These are phyloP conservation scores for Hyalella azteca DNA, from an alignment of 2,888 invertebrate genomes.

Conservation along the genomic window DNA sequence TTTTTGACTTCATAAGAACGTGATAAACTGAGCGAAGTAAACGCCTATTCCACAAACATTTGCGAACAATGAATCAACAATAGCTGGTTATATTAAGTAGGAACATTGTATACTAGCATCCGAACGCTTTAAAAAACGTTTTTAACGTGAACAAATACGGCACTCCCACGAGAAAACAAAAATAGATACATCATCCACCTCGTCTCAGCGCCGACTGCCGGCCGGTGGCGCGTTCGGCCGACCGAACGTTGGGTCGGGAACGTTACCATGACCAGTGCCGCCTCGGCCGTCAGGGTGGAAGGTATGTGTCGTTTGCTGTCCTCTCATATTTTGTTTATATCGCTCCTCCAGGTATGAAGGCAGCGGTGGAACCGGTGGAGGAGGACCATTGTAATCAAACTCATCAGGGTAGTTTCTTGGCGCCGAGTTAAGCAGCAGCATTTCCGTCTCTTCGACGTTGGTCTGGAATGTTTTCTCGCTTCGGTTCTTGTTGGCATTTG, in stretches of 20 bases:
- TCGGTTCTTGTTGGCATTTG: background rate
- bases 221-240: background rate
- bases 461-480: background rate
- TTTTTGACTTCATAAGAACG: no score
- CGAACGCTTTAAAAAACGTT: no score
- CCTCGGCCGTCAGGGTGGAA: background rate
- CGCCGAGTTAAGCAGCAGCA: conserved; percentile 2
- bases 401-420: background rate
- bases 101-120: no score
- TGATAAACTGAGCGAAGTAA: no score
- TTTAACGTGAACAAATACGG: background rate
- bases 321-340: background rate
- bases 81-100: no score
- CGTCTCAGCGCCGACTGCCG: background rate
- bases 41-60: no score
- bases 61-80: no score
- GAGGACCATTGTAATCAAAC: background rate
- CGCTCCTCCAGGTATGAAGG: background rate
- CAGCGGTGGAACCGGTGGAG: conserved; percentile 8
- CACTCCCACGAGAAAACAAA: background rate
- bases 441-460: background rate
- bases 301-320: background rate
- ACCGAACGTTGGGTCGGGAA: background rate
- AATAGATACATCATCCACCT: background rate
- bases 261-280: background rate